Evolutionary conservation across 2,113 vertebrate genomes (phyloP).

Genomic region (Sander vitreus): DNA sequence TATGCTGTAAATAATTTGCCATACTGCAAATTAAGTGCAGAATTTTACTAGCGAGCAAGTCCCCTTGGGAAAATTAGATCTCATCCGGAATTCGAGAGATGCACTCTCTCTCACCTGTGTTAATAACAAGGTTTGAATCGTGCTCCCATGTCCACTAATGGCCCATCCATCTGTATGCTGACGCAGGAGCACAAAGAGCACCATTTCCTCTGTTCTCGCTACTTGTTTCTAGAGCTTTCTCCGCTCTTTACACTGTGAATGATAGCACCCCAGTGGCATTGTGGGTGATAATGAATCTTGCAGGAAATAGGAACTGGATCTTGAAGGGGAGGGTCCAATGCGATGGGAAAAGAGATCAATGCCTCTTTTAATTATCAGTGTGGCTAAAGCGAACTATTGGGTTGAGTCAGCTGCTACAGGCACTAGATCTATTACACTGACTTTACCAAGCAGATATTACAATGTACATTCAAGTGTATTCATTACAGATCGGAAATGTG

Average conservation of each 20-base stretch:
- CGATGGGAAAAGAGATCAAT: constrained; percentile 74
- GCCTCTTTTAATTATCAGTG: constrained; percentile 81
- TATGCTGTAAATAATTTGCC: constrained; percentile 2
- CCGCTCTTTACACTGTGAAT: constrained; percentile 72
- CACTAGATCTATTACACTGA: constrained; percentile 65
- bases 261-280: constrained; percentile 76
- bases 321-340: constrained; percentile 55
- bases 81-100: constrained; percentile 44
- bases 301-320: constrained; percentile 78
- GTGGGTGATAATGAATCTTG: constrained; percentile 82
- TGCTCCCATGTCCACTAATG: constrained; percentile 72
- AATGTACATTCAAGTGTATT: constrained; percentile 45
- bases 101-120: constrained; percentile 57
- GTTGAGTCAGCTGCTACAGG: constrained; percentile 57
- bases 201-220: constrained; percentile 57
- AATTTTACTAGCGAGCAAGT: constrained; percentile 19
- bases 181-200: constrained; percentile 72
- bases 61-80: constrained; percentile 29
- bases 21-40: not conserved
- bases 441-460: constrained; percentile 46
- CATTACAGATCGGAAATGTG: constrained; percentile 49
- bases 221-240: constrained; percentile 72
- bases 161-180: constrained; percentile 74
- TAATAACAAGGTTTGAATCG: constrained; percentile 70
- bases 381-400: constrained; percentile 70